Conservation (phyloP, 2,797 vertebrate genomes). For the Psittacula echo region DNA sequence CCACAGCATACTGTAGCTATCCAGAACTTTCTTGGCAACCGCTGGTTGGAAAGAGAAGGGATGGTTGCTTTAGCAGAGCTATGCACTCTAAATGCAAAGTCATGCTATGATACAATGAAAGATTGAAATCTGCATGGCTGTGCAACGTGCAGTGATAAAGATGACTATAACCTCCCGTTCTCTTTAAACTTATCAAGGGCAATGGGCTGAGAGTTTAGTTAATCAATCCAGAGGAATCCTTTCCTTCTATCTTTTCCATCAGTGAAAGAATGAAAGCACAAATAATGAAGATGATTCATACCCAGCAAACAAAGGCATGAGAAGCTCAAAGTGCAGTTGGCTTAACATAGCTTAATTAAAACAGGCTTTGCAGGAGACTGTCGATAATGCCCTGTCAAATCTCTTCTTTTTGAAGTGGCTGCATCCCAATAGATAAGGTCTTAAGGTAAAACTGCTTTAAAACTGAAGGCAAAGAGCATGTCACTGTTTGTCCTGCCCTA, state of each 20-base stretch:
- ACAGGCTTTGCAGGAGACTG: not conserved
- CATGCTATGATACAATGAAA: constrained; percentile 16
- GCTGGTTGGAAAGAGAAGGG: not conserved
- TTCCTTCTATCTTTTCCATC: constrained; percentile 35
- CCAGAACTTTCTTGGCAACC: not conserved
- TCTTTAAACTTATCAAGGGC: constrained; percentile 40
- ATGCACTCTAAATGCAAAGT: not conserved
- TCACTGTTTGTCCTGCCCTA: not conserved
- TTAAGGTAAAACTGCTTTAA: not conserved
- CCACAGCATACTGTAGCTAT: not conserved
- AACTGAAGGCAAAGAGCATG: not conserved
- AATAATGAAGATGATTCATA: constrained; percentile 42
- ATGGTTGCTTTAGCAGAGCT: not conserved
- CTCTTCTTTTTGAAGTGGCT: not conserved
- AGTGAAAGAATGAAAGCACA: constrained; percentile 27
- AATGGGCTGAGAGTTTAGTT: constrained; percentile 12
- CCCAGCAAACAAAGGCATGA: constrained; percentile 17
- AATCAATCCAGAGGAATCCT: constrained; percentile 46
- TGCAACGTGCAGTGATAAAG: not conserved
- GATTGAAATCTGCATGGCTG: constrained; percentile 17
- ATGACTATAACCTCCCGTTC: constrained; percentile 29
- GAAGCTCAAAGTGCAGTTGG: constrained; percentile 27
- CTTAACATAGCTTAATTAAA: constrained; percentile 56
- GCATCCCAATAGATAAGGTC: not conserved
- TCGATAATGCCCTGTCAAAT: not conserved